Base-by-base conservation (phyloP, 2,113 vertebrate genomes). In the Osmerus mordax region DNA sequence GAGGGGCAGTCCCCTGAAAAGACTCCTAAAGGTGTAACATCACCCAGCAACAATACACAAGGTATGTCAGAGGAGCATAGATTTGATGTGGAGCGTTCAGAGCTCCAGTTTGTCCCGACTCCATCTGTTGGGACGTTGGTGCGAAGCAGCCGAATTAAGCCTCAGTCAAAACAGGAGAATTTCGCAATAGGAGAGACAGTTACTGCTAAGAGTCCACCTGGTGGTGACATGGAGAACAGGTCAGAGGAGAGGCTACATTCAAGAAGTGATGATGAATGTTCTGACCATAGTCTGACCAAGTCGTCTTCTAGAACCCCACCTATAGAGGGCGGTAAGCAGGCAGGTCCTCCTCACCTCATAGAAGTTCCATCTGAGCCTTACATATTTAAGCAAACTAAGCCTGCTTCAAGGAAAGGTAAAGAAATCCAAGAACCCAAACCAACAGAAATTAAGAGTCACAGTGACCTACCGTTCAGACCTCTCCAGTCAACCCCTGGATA, bases 381-480 rank as follows among this genome's bases (percentile, higher is more conserved):
- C 5, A 15, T 3, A 29, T 23, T 29, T 16, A 18, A 25, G 28
- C 25, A 29, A 32, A 67, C n/a, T 21, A 32, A 52, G 59, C 19
- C 55, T 65, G 52, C 56, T 70, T 75, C 52, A 13, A 64, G 41
- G 64, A 60, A 75, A 36, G 54, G 52, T 25, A 12, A 63, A 29
- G 61, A 63, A 32, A 36, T 36, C 32, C 32, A 36, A 36, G 32
- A 36, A 36, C 59, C n/a, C 36, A 21, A 52, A 60, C 21, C 47
- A 47, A 12, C 6, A 47, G 41, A 47, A 12, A 47, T 47, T 47
- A 9, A 47, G 41, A 47, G 41, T 47, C 8, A 47, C 41, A 47
- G 41, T 47, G 41, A 47, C 7, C 8, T 47, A 7, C 7, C 41
- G 9, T 47, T 12, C 41, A 47, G 41, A 9, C 9, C 9, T 47